phyloP scores from a whole-genome alignment of 2,797 vertebrate genomes.

The Amniataba percoides region DNA sequence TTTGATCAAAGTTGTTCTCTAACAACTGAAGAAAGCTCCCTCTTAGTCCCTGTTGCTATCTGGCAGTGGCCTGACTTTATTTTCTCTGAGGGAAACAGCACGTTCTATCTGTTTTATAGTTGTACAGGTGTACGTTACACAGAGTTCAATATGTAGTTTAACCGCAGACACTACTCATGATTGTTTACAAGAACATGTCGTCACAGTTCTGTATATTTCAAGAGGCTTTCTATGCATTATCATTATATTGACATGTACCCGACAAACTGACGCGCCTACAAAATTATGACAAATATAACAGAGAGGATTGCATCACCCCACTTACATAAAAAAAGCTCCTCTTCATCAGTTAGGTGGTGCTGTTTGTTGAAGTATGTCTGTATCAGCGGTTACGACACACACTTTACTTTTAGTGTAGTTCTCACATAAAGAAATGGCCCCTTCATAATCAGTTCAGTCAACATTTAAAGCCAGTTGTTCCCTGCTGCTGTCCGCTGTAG shows the following conservation, averaged over 20 bases:
- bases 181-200: slow-evolving; percentile 1
- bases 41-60: slow-evolving; percentile 69
- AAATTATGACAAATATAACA: slow-evolving; percentile 9
- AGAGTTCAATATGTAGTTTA: slow-evolving; percentile 17
- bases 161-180: slow-evolving; percentile 12
- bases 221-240: background rate
- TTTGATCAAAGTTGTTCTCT: slow-evolving; percentile 84
- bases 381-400: background rate
- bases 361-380: background rate
- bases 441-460: background rate
- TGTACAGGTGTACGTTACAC: slow-evolving; percentile 7
- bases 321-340: background rate
- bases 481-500: background rate
- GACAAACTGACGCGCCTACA: background rate
- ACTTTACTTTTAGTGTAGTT: background rate
- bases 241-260: slow-evolving; percentile 1
- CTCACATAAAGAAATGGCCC: background rate
- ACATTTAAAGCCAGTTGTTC: background rate
- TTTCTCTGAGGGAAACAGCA: slow-evolving; percentile 49
- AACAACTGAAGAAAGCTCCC: slow-evolving; percentile 73
- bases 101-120: slow-evolving; percentile 41
- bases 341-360: background rate
- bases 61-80: slow-evolving; percentile 65
- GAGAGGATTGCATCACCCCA: slow-evolving; percentile 7
- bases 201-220: background rate